A percentile compares a stretch with the other conserved stretches of the same genome.
These are phyloP conservation scores for Acronicta psi DNA, from an alignment of 2,888 invertebrate genomes.

Conservation along the genomic window DNA sequence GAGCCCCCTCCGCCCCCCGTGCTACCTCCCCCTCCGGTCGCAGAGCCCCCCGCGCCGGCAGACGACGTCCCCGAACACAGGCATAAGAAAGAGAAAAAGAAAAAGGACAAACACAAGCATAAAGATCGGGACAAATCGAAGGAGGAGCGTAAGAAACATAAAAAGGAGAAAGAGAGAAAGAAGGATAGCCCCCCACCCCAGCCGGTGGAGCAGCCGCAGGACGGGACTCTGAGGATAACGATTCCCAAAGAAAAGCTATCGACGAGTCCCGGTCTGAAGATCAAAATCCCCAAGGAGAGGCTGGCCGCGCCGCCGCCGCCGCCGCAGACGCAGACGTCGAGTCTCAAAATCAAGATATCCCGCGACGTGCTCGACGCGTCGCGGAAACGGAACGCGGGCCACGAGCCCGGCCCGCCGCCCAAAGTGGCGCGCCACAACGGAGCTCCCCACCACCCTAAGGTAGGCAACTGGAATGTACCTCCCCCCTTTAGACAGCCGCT, in stretches of 20 bases:
- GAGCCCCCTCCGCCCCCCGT: constrained; percentile 65
- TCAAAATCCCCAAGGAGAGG: constrained; percentile 94
- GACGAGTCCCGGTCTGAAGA: constrained; percentile 90
- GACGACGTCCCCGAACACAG: constrained; percentile 70
- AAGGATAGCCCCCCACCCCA: constrained; percentile 64
- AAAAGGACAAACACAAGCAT: constrained; percentile 94
- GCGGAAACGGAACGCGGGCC: constrained; percentile 67
- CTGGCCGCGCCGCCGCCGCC: constrained; percentile 88
- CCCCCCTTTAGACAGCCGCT: constrained; percentile 73
- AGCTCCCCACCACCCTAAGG: constrained; percentile 77
- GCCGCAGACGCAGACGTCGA: constrained; percentile 77
- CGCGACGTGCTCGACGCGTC: constrained; percentile 91
- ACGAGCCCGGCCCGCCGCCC: constrained; percentile 66
- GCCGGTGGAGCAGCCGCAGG: constrained; percentile 55
- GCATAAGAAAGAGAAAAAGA: constrained; percentile 91
- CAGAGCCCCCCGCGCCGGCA: constrained; percentile 39
- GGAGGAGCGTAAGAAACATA: constrained; percentile 92
- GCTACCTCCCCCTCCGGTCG: constrained; percentile 44
- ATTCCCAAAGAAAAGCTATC: constrained; percentile 83
- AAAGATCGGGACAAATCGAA: constrained; percentile 93
- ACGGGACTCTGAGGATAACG: constrained; percentile 79
- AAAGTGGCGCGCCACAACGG: constrained; percentile 81
- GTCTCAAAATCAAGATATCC: constrained; percentile 94
- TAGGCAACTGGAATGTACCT: constrained; percentile 80
- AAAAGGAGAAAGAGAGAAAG: constrained; percentile 90